phyloP scores from a whole-genome alignment of 2,113 vertebrate genomes.

The Chaetorhynchus papuensis region DNA sequence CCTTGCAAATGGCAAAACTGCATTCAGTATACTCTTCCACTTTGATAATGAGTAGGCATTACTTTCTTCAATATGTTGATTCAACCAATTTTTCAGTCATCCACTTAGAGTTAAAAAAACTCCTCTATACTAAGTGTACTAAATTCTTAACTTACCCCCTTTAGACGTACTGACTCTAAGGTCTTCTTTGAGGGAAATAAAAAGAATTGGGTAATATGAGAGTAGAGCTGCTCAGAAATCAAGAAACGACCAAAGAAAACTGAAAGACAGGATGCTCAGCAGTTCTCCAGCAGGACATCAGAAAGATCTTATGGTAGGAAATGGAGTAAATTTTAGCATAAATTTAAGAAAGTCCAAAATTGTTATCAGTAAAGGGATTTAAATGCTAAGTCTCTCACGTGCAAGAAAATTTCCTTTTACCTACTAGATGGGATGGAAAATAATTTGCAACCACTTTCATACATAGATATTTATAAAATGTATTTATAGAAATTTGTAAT shows the following conservation, averaged over 20 bases:
- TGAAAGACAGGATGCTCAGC: neutral
- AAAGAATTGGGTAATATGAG: neutral
- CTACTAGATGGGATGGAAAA: neutral
- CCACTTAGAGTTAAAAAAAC: neutral
- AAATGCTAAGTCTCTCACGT: neutral
- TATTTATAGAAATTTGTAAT: neutral
- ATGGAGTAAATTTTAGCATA: neutral
- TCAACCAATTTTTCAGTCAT: neutral
- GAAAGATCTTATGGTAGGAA: neutral
- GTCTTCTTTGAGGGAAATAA: neutral
- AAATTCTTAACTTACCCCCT: neutral
- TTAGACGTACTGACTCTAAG: neutral
- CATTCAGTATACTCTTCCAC: neutral
- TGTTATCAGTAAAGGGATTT: neutral
- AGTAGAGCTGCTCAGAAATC: neutral
- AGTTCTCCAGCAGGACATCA: neutral
- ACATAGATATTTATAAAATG: neutral
- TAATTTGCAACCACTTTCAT: neutral
- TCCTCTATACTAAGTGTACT: neutral
- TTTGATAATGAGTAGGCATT: neutral
- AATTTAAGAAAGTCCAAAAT: neutral
- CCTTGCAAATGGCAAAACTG: neutral
- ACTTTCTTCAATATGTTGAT: neutral
- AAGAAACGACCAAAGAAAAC: neutral
- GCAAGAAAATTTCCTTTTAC: neutral